A percentile compares a stretch with the other conserved stretches of the same genome.
phyloP scores from a whole-genome alignment of 2,888 invertebrate genomes.

The Torymus tubicola region DNA sequence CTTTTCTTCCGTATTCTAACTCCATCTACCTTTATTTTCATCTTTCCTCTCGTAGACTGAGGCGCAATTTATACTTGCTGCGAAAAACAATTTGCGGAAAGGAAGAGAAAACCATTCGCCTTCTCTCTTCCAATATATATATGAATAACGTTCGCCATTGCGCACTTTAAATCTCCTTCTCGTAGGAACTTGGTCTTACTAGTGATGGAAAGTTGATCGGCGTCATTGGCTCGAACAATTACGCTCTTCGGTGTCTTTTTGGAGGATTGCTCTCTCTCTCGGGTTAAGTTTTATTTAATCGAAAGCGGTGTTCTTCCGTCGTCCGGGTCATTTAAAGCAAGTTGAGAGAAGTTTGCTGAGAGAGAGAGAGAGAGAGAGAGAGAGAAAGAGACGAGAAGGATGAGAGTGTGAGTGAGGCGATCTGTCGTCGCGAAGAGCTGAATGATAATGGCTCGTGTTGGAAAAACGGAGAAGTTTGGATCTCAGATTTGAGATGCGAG shows the following conservation, averaged over 20 bases:
- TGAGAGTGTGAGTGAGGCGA: no score
- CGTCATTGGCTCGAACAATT: conserved; percentile 13
- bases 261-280: neutral
- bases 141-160: conserved; percentile 26
- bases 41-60: neutral
- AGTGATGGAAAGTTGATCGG: conserved; percentile 44
- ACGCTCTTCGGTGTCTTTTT: neutral
- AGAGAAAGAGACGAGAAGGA: no score
- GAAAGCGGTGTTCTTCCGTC: neutral
- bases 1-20: conserved; percentile 1
- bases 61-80: conserved; percentile 23
- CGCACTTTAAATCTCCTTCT: conserved; percentile 37
- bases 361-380: no score
- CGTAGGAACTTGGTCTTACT: conserved; percentile 9
- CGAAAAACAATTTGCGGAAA: conserved; percentile 40
- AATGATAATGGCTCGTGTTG: no score
- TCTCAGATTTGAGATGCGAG: no score
- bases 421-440: no score
- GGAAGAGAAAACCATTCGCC: conserved; percentile 3
- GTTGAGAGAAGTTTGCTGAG: no score
- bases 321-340: no score
- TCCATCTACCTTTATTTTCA: conserved; percentile 39
- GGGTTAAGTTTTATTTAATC: conserved; percentile 19
- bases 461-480: no score
- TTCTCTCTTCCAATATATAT: no score